phyloP scores from a whole-genome alignment of 1,140 invertebrate species.

The Propsilocerus akamusi region DNA sequence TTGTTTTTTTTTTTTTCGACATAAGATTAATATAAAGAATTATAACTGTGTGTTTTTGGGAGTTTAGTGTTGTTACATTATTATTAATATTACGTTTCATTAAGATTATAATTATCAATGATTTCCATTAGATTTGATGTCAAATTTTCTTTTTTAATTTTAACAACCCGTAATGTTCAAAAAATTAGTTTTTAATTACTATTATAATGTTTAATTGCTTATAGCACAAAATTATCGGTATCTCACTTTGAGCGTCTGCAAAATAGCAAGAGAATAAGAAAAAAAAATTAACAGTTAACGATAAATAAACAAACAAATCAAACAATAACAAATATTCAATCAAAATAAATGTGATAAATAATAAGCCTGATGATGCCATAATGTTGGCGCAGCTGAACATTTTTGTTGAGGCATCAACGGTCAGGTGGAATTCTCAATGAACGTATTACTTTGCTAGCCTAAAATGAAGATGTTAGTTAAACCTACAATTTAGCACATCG shows the following conservation, averaged over 20 bases:
- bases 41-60: not conserved
- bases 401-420: constrained; percentile 28
- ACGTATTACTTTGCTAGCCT: constrained; percentile 51
- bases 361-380: not conserved
- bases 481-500: not conserved
- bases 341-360: not conserved
- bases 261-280: not conserved
- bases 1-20: not conserved
- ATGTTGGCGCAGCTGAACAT: not conserved
- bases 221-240: too few species aligned
- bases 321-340: not conserved
- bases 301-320: not conserved
- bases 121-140: too few species aligned
- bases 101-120: too few species aligned
- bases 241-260: not conserved
- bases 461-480: not conserved
- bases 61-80: too few species aligned
- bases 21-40: not conserved
- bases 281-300: not conserved
- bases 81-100: too few species aligned
- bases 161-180: too few species aligned
- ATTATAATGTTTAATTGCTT: too few species aligned
- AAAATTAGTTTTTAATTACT: too few species aligned
- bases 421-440: constrained; percentile 47
- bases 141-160: too few species aligned